Evolutionary conservation across 30 jellyfish, hydroid and myxozoan genomes (phyloP), one percentile per base, ranked within the genome.

Genomic region (Chrysaora quinquecirrha): DNA sequence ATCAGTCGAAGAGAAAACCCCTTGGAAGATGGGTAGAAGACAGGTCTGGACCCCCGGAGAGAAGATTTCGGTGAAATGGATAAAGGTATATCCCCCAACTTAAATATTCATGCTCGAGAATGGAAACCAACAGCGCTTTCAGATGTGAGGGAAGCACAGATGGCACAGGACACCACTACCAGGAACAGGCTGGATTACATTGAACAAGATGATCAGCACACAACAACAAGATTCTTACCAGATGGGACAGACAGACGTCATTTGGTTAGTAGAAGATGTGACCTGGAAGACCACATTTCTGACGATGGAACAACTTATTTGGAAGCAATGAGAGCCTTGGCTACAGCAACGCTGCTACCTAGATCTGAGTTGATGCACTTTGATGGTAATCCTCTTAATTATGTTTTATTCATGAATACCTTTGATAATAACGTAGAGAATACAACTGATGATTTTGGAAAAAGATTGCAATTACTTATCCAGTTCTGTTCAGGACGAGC

Each of bases 311-410:
- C n/a, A 12, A 64, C 60, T 19, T 76, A 76, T 54, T 46, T 76
- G 49, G 67, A 14, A 43, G 32, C 87, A 19, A 52, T 54, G 87
- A 76, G n/a, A 29, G 31, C 1, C 25, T 50, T 78, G 80, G 89
- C 89, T 35, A 64, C 63, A 10, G 81, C 89, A 78, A 33, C 82
- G 3, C 14, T 75, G 64, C 31, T 78, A 27, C 89, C 89, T n/a
- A 78, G 34, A 43, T 38, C 71, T 30, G 89, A 78, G 38, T 29
- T 63, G 9, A 43, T 76, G 0, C 71, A 63, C 33, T 78, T 61
- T 63, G 81, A 78, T 64, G 89, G 89, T 24, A 28, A 34, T 64
- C 89, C 89, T 35, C 61, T 61, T 34, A 47, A 76, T 12, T 78
- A 78, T 38, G 60, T 29, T 9, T 24, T 38, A 52, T 78, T 61